These are phyloP conservation scores for Bruchidius siliquastri DNA, from an alignment of 2,888 invertebrate genomes.

Conservation along the genomic window DNA sequence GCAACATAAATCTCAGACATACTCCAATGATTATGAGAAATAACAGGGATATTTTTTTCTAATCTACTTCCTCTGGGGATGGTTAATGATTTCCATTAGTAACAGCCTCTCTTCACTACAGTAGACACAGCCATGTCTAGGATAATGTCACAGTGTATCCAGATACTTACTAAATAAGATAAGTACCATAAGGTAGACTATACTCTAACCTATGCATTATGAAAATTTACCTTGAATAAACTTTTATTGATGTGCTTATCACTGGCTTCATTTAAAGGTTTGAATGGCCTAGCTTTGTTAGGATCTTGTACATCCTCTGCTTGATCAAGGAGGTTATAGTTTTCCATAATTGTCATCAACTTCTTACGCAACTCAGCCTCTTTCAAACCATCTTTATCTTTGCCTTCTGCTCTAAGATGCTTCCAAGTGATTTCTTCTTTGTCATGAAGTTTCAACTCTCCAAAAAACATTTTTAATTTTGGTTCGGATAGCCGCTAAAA, in stretches of 20 bases:
- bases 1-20: no score
- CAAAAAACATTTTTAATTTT: slow-evolving; percentile 79
- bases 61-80: no score
- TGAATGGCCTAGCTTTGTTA: slow-evolving; percentile 54
- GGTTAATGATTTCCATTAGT: no score
- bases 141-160: no score
- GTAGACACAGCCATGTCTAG: no score
- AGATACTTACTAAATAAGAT: no score
- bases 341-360: slow-evolving; percentile 75
- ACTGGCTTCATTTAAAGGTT: slow-evolving; percentile 45
- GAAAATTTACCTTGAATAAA: slow-evolving; percentile 57
- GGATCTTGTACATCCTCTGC: slow-evolving; percentile 66
- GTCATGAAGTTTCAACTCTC: slow-evolving; percentile 87
- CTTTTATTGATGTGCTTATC: slow-evolving; percentile 68
- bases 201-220: neutral
- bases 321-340: slow-evolving; percentile 74
- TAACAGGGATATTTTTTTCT: no score
- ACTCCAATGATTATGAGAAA: no score
- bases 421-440: slow-evolving; percentile 87
- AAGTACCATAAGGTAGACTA: no score
- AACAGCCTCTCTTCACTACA: no score
- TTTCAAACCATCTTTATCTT: slow-evolving; percentile 81
- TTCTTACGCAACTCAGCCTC: slow-evolving; percentile 77
- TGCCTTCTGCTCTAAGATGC: slow-evolving; percentile 72
- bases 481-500: slow-evolving; percentile 73